Conservation (phyloP, 2,797 vertebrate genomes). For the Chromis chromis region DNA sequence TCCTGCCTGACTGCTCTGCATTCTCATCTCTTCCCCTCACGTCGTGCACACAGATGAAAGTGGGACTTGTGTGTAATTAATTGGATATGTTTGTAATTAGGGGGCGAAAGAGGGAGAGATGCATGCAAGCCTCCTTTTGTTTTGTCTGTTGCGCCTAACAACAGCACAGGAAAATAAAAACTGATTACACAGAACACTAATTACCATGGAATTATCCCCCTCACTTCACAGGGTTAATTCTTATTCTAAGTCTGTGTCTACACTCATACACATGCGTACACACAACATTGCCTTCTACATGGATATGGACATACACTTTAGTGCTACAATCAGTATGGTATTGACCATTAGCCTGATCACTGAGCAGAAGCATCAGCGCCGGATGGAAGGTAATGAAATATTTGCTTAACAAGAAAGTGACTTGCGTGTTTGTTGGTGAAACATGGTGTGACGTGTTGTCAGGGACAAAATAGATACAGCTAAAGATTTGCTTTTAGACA, state of each 20-base stretch:
- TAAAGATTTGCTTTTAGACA: constrained; percentile 17
- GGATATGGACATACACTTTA: constrained; percentile 25
- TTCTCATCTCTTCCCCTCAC: constrained; percentile 62
- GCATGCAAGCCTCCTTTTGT: constrained; percentile 74
- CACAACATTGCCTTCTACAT: constrained; percentile 13
- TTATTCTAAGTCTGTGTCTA: constrained; percentile 34
- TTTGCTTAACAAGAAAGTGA: constrained; percentile 37
- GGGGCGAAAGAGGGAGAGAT: constrained; percentile 70
- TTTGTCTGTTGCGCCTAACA: constrained; percentile 74
- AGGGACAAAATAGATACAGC: neutral
- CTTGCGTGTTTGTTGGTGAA: constrained; percentile 48
- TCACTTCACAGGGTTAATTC: constrained; percentile 82
- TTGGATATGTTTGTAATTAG: constrained; percentile 85
- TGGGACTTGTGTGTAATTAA: constrained; percentile 81
- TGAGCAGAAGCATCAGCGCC: neutral
- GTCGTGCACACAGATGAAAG: constrained; percentile 72
- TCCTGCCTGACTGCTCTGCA: constrained; percentile 65
- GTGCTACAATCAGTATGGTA: constrained; percentile 28
- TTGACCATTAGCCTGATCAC: constrained; percentile 46
- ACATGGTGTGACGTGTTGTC: constrained; percentile 16
- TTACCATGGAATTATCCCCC: constrained; percentile 82
- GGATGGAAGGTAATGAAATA: constrained; percentile 34
- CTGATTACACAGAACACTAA: constrained; percentile 85
- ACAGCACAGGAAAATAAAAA: constrained; percentile 78
- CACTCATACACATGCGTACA: neutral